Conservation (phyloP, 2,888 invertebrate genomes). For the Andrena fulva region DNA sequence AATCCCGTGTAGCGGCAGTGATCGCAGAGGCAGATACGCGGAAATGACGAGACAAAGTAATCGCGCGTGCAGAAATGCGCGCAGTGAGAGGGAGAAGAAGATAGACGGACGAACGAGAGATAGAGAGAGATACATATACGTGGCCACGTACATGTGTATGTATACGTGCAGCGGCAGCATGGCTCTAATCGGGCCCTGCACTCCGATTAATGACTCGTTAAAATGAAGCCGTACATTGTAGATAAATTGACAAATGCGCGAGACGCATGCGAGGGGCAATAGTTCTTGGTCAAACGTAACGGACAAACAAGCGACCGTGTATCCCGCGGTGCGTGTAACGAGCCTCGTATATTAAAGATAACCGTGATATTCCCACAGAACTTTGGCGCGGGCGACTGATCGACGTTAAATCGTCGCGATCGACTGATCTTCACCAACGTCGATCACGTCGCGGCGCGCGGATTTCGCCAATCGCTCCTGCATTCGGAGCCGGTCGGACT, state of each 20-base stretch:
- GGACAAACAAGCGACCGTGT: slow-evolving; percentile 65
- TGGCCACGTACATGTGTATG: background rate
- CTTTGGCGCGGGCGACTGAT: background rate
- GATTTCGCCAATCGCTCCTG: too few relatives aligned
- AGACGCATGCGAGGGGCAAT: slow-evolving; percentile 74
- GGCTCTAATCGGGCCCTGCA: slow-evolving; percentile 59
- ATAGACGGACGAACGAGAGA: background rate
- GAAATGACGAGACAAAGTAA: slow-evolving; percentile 7
- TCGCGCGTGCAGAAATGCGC: background rate
- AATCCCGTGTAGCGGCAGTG: background rate
- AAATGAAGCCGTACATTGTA: slow-evolving; percentile 74
- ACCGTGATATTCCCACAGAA: background rate
- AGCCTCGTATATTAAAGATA: slow-evolving; percentile 17
- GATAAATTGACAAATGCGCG: slow-evolving; percentile 74
- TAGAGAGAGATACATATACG: background rate
- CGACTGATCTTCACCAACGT: too few relatives aligned
- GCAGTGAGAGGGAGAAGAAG: background rate
- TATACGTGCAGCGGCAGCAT: slow-evolving; percentile 32
- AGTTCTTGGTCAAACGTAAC: slow-evolving; percentile 75
- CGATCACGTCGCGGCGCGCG: too few relatives aligned
- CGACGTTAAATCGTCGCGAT: background rate
- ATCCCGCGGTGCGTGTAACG: slow-evolving; percentile 33
- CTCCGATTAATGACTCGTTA: slow-evolving; percentile 67
- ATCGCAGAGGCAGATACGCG: background rate
- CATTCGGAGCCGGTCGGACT: too few relatives aligned